Evolutionary conservation across 2,113 vertebrate genomes (phyloP).

Genomic region (Platycercus adscitus): DNA sequence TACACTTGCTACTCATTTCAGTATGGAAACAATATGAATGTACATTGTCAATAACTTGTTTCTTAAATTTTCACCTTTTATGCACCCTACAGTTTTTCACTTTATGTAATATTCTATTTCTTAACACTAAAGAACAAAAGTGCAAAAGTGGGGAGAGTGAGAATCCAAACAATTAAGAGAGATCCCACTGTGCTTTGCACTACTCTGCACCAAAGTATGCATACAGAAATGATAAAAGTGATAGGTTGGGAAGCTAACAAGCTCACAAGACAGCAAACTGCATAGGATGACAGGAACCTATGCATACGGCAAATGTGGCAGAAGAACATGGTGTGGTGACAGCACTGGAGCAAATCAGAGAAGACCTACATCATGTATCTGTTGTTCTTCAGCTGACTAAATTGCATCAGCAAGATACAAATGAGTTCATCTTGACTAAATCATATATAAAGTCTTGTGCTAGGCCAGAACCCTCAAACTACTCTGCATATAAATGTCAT

Average conservation of each 20-base stretch:
- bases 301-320: neutral
- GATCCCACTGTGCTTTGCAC: neutral
- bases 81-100: neutral
- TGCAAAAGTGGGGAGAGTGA: neutral
- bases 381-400: neutral
- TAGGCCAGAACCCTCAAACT: neutral
- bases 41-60: neutral
- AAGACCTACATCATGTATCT: neutral
- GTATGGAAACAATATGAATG: neutral
- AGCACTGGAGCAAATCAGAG: accelerated
- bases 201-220: neutral
- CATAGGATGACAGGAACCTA: neutral
- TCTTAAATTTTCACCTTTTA: neutral
- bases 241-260: neutral
- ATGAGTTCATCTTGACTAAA: neutral
- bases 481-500: neutral
- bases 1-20: neutral
- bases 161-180: neutral
- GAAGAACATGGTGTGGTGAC: neutral
- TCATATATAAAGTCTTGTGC: neutral
- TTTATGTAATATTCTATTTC: neutral
- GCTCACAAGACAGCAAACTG: neutral
- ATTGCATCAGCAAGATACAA: neutral
- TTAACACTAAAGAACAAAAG: neutral
- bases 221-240: neutral